Percentiles rank a stretch among this genome's conserved stretches.
Conservation (phyloP, 2,888 invertebrate species). For the Allacma fusca region DNA sequence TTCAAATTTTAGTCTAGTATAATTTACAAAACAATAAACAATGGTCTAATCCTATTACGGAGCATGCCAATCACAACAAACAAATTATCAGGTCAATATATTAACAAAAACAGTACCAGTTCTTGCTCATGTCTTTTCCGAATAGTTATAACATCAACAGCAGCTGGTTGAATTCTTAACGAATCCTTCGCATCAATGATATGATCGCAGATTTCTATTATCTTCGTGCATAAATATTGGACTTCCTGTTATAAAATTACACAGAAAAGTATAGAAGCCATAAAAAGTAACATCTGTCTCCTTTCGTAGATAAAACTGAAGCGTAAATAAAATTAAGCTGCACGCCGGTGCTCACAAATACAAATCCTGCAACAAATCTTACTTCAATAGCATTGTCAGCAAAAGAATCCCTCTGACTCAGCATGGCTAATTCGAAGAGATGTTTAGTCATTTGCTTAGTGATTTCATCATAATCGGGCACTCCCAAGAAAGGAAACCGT, state of each 20-base stretch:
- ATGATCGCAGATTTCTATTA: constrained; percentile 57
- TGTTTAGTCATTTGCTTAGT: constrained; percentile 66
- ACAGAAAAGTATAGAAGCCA: not conserved
- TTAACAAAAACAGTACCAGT: constrained; percentile 67
- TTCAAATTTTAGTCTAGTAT: constrained; percentile 33
- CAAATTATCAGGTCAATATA: not conserved
- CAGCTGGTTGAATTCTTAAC: constrained; percentile 87
- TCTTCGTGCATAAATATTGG: constrained; percentile 58
- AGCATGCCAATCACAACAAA: no score
- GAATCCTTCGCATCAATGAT: constrained; percentile 71
- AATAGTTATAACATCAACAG: constrained; percentile 85
- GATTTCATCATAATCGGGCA: constrained; percentile 53
- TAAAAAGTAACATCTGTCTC: not conserved
- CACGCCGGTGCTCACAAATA: not conserved
- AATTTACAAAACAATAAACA: no score
- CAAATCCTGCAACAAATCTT: constrained; percentile 4
- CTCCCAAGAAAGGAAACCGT: constrained; percentile 56
- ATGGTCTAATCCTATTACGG: no score
- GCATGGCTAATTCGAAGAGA: constrained; percentile 86
- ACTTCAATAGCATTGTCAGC: constrained; percentile 83
- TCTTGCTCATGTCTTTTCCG: constrained; percentile 85
- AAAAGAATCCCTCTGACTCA: constrained; percentile 89
- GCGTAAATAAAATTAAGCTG: not conserved
- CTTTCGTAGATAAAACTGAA: no score
- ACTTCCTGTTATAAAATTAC: constrained; percentile 47